Evolutionary conservation across 2,113 vertebrate species (phyloP), one percentile per base, ranked within the genome.

Genomic region (Mus spicilegus): DNA sequence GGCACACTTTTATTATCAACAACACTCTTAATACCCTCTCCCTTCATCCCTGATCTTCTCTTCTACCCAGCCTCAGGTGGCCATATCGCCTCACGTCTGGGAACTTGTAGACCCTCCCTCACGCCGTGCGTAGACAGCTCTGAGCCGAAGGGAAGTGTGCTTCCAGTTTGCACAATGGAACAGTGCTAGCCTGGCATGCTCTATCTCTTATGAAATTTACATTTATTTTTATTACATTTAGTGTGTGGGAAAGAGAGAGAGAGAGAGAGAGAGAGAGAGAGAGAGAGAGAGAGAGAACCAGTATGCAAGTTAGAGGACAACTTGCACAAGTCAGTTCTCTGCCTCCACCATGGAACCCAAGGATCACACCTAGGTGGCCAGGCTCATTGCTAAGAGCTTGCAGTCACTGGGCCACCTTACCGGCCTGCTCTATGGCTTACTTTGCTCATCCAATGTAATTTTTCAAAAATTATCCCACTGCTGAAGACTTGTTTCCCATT

Each of bases 41-140:
- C 77, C 39, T 88, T 78, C 42, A 16, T 33, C 33, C 16, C 33
- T 54, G 46, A 51, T 14, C 39, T 46, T 82, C 36, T 16, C 63
- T 49, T 46, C 81, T 20, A 4, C n/a, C 58, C 61, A 61, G 9
- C 2, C 42, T 42, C 1, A 11, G 26, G 22, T 26, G 7, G n/a
- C 51, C 20, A 1, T 2, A 1, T 22, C 0, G 2, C 76, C 36
- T 10, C 20, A 19, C 2, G 26, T 63, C 91, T 46, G 7, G 93
- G 58, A 49, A 56, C 26, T 13, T 0, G 7, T 30, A 3, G 12
- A 5, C 16, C 17, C 3, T 1, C 24, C 33, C 65, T 20, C 39
- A 28, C 5, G 9, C 10, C 0, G 6, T 10, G 19, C 16, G 1
- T 20, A 42, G 17, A 1, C 3, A 7, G 6, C 3, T 6, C 75